Percentiles rank a stretch among this genome's conserved stretches.
phyloP scores from a whole-genome alignment of 1,140 invertebrate species.

The Neodiprion fabricii region DNA sequence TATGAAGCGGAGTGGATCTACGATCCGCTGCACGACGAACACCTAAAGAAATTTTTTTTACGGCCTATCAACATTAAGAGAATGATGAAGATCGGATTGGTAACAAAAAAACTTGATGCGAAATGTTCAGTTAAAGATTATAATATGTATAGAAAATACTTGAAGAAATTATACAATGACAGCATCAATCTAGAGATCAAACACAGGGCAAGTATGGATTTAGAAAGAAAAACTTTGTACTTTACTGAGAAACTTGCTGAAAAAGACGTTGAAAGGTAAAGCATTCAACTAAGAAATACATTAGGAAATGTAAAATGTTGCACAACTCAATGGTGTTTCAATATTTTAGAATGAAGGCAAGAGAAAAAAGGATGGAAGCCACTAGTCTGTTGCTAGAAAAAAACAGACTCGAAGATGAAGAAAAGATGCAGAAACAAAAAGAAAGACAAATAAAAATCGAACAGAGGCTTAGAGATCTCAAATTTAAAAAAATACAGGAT shows the following conservation, averaged over 20 bases:
- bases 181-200: slow-evolving; percentile 34
- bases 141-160: slow-evolving; percentile 52
- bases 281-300: not conserved
- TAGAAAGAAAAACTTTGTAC: slow-evolving; percentile 35
- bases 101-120: slow-evolving; percentile 47
- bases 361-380: slow-evolving; percentile 21
- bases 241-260: slow-evolving; percentile 35
- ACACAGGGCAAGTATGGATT: slow-evolving; percentile 4
- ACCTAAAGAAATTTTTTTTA: slow-evolving; percentile 46
- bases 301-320: not conserved
- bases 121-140: slow-evolving; percentile 51
- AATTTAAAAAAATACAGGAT: slow-evolving; percentile 17
- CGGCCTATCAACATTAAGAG: slow-evolving; percentile 35
- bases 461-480: slow-evolving; percentile 20
- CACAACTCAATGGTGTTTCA: not conserved
- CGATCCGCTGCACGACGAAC: slow-evolving; percentile 53
- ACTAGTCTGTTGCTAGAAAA: not conserved
- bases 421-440: slow-evolving; percentile 13
- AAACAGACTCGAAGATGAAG: slow-evolving; percentile 10
- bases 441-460: slow-evolving; percentile 18
- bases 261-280: slow-evolving; percentile 40
- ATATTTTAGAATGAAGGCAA: slow-evolving; percentile 17
- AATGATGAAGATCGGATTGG: slow-evolving; percentile 45
- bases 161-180: slow-evolving; percentile 45
- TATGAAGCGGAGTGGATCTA: slow-evolving; percentile 43